phyloP scores from a whole-genome alignment of 2,888 invertebrate species.

The Apomyelois bistriatella region DNA sequence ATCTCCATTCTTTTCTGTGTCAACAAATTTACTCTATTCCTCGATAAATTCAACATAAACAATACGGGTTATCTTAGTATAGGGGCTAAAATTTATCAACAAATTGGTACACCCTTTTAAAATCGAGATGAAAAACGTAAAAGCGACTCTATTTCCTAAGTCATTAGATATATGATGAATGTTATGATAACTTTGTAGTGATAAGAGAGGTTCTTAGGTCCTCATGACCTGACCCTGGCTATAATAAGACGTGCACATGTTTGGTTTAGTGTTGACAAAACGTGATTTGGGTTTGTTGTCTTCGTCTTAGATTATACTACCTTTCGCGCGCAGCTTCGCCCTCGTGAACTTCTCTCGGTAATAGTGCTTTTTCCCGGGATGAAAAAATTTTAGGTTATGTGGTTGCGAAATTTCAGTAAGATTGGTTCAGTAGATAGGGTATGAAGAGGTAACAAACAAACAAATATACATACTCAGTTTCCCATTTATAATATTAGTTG shows the following conservation, averaged over 20 bases:
- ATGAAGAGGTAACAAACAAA: no score
- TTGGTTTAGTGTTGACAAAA: not conserved
- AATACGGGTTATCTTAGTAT: slow-evolving; percentile 10
- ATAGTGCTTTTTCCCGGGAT: no score
- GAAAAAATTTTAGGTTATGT: no score
- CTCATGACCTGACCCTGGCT: slow-evolving; percentile 1
- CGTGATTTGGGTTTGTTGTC: not conserved
- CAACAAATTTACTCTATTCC: not conserved
- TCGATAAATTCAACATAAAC: slow-evolving; percentile 3
- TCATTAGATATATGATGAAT: not conserved
- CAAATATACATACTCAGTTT: no score
- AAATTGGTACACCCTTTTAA: not conserved
- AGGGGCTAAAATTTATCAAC: slow-evolving; percentile 10
- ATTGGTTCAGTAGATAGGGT: no score
- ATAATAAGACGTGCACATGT: slow-evolving; percentile 5
- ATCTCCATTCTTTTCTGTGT: not conserved
- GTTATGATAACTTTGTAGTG: not conserved
- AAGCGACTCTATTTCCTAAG: not conserved
- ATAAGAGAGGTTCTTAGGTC: not conserved
- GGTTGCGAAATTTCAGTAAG: no score
- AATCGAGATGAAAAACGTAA: not conserved
- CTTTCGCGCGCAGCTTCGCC: no score
- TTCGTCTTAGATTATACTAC: not conserved
- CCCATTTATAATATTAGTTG: no score
- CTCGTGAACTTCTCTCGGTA: no score